Base-by-base conservation (phyloP, 2,113 vertebrate genomes). In the Cololabis saira region DNA sequence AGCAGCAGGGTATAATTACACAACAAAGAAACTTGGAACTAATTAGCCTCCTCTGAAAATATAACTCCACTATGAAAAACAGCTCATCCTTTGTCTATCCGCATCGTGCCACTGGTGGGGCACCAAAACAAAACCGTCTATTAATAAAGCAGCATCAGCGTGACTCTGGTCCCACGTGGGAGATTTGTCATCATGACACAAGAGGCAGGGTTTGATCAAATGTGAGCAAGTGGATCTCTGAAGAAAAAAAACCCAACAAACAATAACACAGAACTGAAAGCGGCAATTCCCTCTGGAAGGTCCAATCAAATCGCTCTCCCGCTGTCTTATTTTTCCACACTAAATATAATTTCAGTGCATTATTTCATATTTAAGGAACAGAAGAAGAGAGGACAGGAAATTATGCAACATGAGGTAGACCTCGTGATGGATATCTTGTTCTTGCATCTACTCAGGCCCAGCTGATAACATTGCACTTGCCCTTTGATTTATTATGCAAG, bases 21-120 rank as follows among this genome's bases (percentile, higher is more conserved):
- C 24, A 1, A 47, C 56, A 2, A 1, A 50, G 41, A 67, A 27
- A 61, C 42, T 5, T 3, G 42, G 22, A 16, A 13, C 66, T 87
- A 75, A 87, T 80, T 78, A 84, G 63, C 78, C 78, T 71, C 59
- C 66, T 69, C 66, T 37, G 72, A 74, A 84, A 66, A 74, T 53
- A 54, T 10, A 69, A 71, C 42, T 16, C 48, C 41, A 17, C 33
- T 24, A 30, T 27, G 53, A 78, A 75, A 76, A 71, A 58, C 59
- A 54, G 40, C 75, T 67, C 59, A 70, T 73, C 77, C 64, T 43
- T 61, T 73, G 64, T 86, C 81, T 51, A 79, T 74, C 30, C 37
- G 41, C 53, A 17, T 52, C 4, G 3, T 48, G 60, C 57, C 49
- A 45, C 42, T 64, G 8, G 41, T 0, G 45, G 70, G 67, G 24